A percentile compares a stretch with the other conserved stretches of the same genome.
These are phyloP conservation scores for Salminus brasiliensis DNA, from an alignment of 2,113 vertebrate species.

Conservation along the genomic window DNA sequence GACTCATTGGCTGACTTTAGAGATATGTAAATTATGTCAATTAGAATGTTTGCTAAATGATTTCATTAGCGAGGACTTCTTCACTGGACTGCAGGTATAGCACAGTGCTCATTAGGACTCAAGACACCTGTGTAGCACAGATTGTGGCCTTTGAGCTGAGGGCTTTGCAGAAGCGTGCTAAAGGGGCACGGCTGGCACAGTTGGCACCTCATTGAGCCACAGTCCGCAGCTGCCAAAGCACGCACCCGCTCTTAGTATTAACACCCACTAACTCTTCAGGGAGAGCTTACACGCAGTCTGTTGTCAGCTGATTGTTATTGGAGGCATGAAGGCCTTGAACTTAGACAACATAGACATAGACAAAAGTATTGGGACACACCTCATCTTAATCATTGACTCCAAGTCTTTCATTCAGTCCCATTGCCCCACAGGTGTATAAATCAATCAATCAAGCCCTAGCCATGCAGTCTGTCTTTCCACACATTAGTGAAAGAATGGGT, in stretches of 20 bases:
- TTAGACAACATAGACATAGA: no score
- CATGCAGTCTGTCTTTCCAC: no score
- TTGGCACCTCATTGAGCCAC: slow-evolving; percentile 2
- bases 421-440: no score
- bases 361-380: no score
- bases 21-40: not conserved
- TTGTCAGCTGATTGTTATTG: not conserved
- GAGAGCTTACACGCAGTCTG: not conserved
- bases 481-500: no score
- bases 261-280: not conserved
- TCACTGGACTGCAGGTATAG: not conserved
- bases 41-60: not conserved
- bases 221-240: not conserved
- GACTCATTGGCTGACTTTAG: no score
- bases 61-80: not conserved
- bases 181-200: not conserved
- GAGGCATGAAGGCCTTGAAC: no score
- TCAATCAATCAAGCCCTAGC: no score
- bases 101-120: not conserved
- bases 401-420: no score
- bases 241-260: not conserved
- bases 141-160: not conserved
- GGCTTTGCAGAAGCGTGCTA: slow-evolving; percentile 22
- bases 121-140: not conserved
- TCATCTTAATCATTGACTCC: no score